These are phyloP conservation scores for Ceuthmochares aereus DNA, from an alignment of 2,113 vertebrate genomes.

Conservation along the genomic window DNA sequence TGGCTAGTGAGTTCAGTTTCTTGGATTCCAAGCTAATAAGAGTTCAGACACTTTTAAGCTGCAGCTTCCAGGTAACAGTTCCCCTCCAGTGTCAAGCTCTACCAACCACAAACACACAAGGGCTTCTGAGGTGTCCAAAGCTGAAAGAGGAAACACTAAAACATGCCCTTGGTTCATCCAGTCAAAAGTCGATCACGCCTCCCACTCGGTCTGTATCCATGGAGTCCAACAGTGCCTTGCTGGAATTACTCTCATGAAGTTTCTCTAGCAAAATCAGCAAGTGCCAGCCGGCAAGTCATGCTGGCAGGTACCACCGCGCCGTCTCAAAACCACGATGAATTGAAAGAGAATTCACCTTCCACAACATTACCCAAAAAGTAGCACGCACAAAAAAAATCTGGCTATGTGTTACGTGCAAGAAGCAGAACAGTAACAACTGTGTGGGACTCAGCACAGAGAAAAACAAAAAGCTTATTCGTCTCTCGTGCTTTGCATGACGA, in stretches of 20 bases:
- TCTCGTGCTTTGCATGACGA: not conserved
- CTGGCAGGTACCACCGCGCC: not conserved
- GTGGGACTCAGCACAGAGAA: not conserved
- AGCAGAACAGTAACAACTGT: not conserved
- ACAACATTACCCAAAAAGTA: not conserved
- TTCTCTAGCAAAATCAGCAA: not conserved
- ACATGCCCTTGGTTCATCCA: not conserved
- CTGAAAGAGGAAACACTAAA: not conserved
- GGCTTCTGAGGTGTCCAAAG: not conserved
- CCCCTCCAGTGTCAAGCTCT: not conserved
- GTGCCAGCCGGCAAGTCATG: not conserved
- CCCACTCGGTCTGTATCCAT: fast-evolving
- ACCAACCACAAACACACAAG: not conserved
- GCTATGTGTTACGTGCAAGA: not conserved
- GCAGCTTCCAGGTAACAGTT: not conserved
- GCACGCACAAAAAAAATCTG: fast-evolving
- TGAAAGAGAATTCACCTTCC: not conserved
- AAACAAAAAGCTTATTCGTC: not conserved
- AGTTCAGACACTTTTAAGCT: not conserved
- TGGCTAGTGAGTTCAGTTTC: not conserved
- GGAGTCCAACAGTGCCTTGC: fast-evolving
- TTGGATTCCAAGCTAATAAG: not conserved
- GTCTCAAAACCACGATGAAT: not conserved
- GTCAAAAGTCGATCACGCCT: not conserved
- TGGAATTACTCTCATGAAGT: not conserved